phyloP scores from a whole-genome alignment of 2,888 invertebrate genomes.

The Helobdella robusta region DNA sequence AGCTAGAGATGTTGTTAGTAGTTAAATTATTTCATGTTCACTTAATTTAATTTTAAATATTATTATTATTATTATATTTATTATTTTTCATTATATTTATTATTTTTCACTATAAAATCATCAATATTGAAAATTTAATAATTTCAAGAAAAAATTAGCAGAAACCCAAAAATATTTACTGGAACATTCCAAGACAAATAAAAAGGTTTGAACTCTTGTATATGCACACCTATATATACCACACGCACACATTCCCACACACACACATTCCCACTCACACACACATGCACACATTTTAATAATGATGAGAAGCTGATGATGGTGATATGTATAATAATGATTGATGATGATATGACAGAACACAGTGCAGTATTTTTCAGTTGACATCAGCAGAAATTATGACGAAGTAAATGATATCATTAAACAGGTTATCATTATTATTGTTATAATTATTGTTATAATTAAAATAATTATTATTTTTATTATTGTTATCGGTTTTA shows the following conservation, averaged over 20 bases:
- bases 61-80: neutral
- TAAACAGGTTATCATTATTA: neutral
- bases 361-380: neutral
- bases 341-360: neutral
- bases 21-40: neutral
- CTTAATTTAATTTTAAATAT: neutral
- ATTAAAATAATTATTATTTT: no score
- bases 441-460: no score
- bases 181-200: neutral
- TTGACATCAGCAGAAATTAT: slow-evolving; percentile 12
- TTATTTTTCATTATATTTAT: neutral
- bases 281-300: no score
- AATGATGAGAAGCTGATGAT: no score
- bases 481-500: no score
- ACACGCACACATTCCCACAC: no score
- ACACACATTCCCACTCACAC: no score
- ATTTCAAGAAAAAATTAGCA: neutral
- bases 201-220: neutral
- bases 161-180: slow-evolving; percentile 4
- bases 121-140: neutral
- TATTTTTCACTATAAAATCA: neutral
- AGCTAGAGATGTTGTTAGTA: slow-evolving; percentile 63
- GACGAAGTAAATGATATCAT: neutral
- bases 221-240: no score
- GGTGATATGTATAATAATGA: neutral